Conservation (phyloP, 2,888 invertebrate species). For the Cryptocheilus praepositus region DNA sequence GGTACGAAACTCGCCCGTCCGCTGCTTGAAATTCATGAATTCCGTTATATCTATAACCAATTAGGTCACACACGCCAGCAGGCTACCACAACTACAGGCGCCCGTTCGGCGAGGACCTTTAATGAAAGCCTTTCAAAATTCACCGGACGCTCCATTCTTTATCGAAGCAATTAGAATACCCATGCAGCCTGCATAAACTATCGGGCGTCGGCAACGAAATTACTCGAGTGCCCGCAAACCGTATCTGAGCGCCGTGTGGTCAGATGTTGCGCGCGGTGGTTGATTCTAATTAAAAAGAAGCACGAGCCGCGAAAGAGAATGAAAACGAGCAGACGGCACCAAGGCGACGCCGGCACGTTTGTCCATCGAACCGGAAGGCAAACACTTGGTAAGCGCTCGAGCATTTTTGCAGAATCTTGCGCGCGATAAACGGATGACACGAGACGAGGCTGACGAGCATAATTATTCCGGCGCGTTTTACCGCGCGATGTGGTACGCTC, state of each 20-base stretch:
- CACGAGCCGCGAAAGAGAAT: constrained; percentile 6
- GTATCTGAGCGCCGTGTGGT: constrained; percentile 33
- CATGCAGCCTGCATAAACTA: constrained; percentile 56
- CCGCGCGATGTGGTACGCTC: no score
- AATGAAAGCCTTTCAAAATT: constrained; percentile 67
- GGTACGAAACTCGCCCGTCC: not conserved
- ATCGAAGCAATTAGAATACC: constrained; percentile 61
- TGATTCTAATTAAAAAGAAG: constrained; percentile 31
- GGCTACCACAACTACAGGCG: constrained; percentile 19
- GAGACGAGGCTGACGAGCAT: no score
- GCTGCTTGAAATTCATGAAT: constrained; percentile 65
- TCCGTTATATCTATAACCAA: constrained; percentile 62
- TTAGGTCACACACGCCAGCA: constrained; percentile 61
- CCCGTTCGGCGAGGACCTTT: constrained; percentile 49
- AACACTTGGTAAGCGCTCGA: not conserved
- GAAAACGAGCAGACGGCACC: not conserved
- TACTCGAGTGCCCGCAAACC: constrained; percentile 43
- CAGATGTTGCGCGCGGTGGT: constrained; percentile 27
- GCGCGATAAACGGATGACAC: no score
- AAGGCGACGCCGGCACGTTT: not conserved
- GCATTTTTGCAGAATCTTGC: not conserved
- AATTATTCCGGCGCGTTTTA: no score
- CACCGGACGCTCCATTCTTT: constrained; percentile 61
- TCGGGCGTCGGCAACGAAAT: constrained; percentile 42
- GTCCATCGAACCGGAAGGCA: not conserved